Evolutionary conservation across 2,888 invertebrate genomes (phyloP).

Genomic region (Pegoplata infirma): DNA sequence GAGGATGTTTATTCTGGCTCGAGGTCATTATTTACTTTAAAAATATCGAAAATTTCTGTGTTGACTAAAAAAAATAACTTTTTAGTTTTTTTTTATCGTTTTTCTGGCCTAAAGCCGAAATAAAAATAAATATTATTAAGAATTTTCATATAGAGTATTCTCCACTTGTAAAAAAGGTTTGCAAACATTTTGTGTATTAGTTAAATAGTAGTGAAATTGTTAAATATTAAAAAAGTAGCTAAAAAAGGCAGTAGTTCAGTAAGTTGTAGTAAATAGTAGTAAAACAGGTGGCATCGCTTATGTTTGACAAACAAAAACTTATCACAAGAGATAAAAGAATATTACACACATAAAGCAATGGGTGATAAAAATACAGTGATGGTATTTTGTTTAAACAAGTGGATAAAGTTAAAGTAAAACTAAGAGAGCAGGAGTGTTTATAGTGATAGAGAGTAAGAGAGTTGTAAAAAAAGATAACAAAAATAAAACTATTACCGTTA

Average conservation of each 20-base stretch:
- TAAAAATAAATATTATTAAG: too few species aligned
- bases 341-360: too few species aligned
- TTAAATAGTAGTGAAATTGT: neutral
- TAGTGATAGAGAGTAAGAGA: neutral
- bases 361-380: neutral
- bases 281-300: neutral
- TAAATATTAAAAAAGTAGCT: too few species aligned
- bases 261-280: too few species aligned
- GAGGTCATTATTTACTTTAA: too few species aligned
- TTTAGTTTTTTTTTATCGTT: too few species aligned
- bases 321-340: neutral
- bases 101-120: too few species aligned
- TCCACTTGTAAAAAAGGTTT: neutral
- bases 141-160: neutral
- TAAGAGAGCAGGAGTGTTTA: neutral
- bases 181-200: neutral
- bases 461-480: conserved; percentile 28
- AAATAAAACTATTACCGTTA: conserved; percentile 34
- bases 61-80: too few species aligned
- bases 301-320: neutral
- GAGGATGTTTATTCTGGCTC: too few species aligned
- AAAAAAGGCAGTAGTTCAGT: too few species aligned
- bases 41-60: too few species aligned
- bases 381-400: neutral
- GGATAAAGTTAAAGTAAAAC: neutral